Evolutionary conservation across 2,113 vertebrate genomes (phyloP), one percentile per base, ranked within the genome.

Genomic region (Tetrax tetrax): DNA sequence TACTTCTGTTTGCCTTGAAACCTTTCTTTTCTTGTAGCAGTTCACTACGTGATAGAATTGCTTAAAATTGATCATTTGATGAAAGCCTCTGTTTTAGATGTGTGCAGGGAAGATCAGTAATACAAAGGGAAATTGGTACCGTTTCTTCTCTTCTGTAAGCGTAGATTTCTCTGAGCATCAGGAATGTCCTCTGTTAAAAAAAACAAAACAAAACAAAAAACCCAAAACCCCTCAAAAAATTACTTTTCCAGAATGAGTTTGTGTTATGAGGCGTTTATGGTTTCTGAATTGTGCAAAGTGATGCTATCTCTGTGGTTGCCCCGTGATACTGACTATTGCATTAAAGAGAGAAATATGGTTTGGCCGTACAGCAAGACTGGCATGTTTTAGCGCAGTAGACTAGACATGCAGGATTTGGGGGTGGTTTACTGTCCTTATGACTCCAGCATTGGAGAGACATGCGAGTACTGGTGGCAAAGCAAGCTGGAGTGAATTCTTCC

Each of bases 101-200:
- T 25, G 4, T 28, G 41, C 5, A 48, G 81, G 15, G 50, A 47
- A 81, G 47, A 50, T 25, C 41, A 61, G 29, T 48, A 18, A 35
- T 48, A 23, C 1, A 3, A 16, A 51, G 51, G 13, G 47, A 63
- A 59, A 17, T 14, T 0, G 1, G 7, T 56, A 8, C 21, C 0
- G 3, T n/a, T 48, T 69, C 38, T 48, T 53, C 3, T 65, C n/a
- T 87, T 57, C 43, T 50, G 35, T 61, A 56, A 28, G 21, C n/a
- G 10, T 1, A 18, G 54, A 25, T 75, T 74, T 81, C 27, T 70
- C 24, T 53, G 38, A 25, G 29, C 6, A 48, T 27, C 48, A 21
- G 27, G 10, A 61, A 11, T 79, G 37, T 85, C 13, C 24, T 51
- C 41, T 71, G 31, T 31, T 9, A 24, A 6, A 61, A 9, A 43